Percentiles rank a stretch among this genome's conserved stretches.
phyloP scores from a whole-genome alignment of 2,888 invertebrate genomes.

The Acanthoscelides obtectus region DNA sequence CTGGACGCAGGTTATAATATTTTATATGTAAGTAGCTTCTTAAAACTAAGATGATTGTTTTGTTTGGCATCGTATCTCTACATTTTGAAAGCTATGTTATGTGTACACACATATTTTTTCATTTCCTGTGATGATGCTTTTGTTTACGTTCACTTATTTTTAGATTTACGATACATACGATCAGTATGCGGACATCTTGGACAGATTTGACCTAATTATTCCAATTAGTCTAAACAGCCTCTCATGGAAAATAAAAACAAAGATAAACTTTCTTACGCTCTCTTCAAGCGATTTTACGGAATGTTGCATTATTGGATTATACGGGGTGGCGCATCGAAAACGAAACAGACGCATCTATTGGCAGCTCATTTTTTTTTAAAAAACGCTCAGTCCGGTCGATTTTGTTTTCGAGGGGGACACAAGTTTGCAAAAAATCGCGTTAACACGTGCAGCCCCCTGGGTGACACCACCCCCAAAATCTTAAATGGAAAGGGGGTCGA shows the following conservation, averaged over 20 bases:
- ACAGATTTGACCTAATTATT: neutral
- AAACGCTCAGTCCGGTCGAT: too few species aligned
- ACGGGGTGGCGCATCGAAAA: neutral
- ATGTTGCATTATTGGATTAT: neutral
- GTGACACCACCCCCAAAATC: too few species aligned
- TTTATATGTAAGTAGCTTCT: too few species aligned
- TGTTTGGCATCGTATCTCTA: neutral
- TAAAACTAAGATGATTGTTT: too few species aligned
- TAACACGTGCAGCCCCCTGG: too few species aligned
- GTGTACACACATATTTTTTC: neutral
- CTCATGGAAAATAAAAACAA: neutral
- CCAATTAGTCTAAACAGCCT: neutral
- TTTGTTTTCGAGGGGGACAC: too few species aligned
- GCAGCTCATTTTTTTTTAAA: too few species aligned
- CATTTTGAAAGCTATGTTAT: neutral
- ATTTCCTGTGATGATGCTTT: neutral
- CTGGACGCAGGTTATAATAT: too few species aligned
- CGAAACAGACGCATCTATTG: neutral
- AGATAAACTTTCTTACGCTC: neutral
- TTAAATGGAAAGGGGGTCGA: too few species aligned
- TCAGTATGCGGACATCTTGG: neutral
- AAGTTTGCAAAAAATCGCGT: too few species aligned
- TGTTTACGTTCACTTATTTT: neutral
- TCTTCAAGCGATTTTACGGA: neutral
- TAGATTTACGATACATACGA: neutral